Evolutionary conservation across 2,797 vertebrate genomes (phyloP).

Genomic region (Pantherophis vulpinus): DNA sequence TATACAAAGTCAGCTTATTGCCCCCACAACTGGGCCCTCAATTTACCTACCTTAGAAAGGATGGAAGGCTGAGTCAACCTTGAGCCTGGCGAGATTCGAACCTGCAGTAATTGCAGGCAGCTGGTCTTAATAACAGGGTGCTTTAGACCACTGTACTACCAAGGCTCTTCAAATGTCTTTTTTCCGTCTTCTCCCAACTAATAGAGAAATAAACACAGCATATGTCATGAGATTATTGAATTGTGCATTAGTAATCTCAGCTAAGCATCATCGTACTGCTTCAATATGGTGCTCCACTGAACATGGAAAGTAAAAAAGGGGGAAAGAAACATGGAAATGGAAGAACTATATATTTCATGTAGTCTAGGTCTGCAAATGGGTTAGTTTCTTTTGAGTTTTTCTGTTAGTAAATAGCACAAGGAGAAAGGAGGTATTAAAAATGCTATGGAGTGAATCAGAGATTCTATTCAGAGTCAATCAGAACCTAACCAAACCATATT

Average conservation of each 20-base stretch:
- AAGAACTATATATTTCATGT: neutral
- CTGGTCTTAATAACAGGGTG: too few species aligned
- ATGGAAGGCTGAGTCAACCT: too few species aligned
- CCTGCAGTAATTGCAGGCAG: too few species aligned
- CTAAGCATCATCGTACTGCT: neutral
- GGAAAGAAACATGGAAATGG: neutral
- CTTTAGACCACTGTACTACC: too few species aligned
- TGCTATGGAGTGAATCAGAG: neutral
- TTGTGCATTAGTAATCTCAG: neutral
- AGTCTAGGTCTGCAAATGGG: neutral
- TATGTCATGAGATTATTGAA: neutral
- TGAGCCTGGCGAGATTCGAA: too few species aligned
- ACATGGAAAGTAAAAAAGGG: neutral
- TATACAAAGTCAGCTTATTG: too few species aligned
- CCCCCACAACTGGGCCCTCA: too few species aligned
- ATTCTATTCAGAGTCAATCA: neutral
- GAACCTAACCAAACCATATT: neutral
- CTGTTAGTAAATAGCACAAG: neutral
- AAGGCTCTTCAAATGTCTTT: neutral
- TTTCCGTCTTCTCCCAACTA: neutral
- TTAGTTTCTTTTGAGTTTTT: neutral
- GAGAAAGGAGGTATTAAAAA: neutral
- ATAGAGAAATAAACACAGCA: neutral
- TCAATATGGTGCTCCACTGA: neutral
- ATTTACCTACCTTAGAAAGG: too few species aligned